Percentiles rank a stretch among this genome's conserved stretches.
phyloP scores from a whole-genome alignment of 2,113 vertebrate species.

The Muntiacus muntjak region DNA sequence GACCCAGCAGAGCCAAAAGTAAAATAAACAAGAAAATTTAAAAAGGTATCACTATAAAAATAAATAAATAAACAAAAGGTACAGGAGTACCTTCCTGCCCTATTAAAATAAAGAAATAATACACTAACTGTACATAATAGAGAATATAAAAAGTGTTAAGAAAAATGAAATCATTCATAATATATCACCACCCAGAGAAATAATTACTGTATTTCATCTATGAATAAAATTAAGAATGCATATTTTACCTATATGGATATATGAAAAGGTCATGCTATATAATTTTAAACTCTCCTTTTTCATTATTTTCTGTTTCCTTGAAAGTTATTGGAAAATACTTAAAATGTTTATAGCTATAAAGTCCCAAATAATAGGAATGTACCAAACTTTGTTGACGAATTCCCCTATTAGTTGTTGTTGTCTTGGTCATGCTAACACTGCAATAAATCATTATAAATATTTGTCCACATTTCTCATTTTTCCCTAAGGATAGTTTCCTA shows the following conservation, averaged over 20 bases:
- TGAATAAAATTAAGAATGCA: background rate
- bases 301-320: background rate
- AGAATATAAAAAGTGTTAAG: background rate
- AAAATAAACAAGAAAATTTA: background rate
- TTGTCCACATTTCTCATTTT: constrained; percentile 34
- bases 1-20: background rate
- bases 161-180: background rate
- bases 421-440: background rate
- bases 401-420: background rate
- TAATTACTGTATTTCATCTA: background rate
- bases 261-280: background rate
- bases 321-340: background rate
- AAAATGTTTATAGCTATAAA: background rate
- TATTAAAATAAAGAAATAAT: background rate
- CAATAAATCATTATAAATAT: background rate
- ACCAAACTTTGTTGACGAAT: background rate
- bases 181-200: background rate
- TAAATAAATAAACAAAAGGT: background rate
- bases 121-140: background rate
- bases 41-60: background rate
- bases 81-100: background rate
- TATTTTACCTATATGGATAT: background rate
- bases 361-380: background rate
- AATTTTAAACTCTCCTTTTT: background rate
- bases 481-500: constrained; percentile 48